These are phyloP conservation scores for Caenorhabditis sp. DNA, from an alignment of 2,888 invertebrate species.

Conservation along the genomic window DNA sequence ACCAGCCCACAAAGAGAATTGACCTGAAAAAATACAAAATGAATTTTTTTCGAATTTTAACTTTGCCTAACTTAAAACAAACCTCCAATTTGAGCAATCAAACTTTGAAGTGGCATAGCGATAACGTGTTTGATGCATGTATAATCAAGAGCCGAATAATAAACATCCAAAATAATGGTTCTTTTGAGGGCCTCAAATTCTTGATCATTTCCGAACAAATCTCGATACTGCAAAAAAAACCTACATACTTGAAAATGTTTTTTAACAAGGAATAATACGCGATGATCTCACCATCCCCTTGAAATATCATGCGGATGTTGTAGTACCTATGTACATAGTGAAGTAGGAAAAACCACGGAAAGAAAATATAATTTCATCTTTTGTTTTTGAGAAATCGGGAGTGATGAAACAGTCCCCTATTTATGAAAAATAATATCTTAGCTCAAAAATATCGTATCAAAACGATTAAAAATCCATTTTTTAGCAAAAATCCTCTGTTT, in stretches of 20 bases:
- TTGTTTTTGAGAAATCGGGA: too few species aligned
- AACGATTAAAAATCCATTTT: too few species aligned
- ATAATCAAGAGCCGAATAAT: slow-evolving; percentile 57
- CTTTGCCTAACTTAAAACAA: not conserved
- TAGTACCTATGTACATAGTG: too few species aligned
- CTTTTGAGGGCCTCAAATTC: slow-evolving; percentile 48
- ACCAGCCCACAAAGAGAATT: slow-evolving; percentile 67
- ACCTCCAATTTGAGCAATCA: slow-evolving; percentile 68
- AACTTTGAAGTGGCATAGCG: slow-evolving; percentile 61
- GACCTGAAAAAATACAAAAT: slow-evolving; percentile 52
- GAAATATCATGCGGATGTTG: too few species aligned
- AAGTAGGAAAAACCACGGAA: too few species aligned
- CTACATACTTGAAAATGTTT: not conserved
- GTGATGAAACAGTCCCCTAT: too few species aligned
- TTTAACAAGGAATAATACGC: not conserved
- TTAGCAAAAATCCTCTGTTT: too few species aligned
- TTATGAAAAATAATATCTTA: too few species aligned
- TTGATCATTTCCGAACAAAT: slow-evolving; percentile 14
- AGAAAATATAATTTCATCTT: too few species aligned
- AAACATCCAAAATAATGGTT: slow-evolving; percentile 56
- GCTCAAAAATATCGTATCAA: too few species aligned
- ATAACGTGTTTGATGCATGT: slow-evolving; percentile 63
- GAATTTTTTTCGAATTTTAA: not conserved
- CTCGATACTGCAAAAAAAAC: not conserved
- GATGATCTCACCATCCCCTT: too few species aligned